Base-by-base conservation (phyloP, 2,888 invertebrate species). In the Tenodera sinensis region DNA sequence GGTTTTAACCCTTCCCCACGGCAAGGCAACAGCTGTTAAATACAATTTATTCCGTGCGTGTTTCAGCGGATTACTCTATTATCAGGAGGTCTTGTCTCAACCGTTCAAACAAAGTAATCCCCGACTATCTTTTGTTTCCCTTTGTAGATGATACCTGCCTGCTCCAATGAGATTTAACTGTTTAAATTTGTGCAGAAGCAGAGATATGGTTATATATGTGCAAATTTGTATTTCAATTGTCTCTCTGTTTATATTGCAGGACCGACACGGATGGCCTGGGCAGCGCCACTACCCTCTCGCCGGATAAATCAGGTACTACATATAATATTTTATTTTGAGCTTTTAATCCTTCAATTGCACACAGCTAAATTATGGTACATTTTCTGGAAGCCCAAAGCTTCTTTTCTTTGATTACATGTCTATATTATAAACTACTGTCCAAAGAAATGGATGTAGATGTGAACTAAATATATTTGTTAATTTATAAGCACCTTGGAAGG, bases 291-390 rank as follows among this genome's bases (percentile, higher is more conserved):
- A 88, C 89, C 30, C 82, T 88, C 6, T 82, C 90, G 15, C 83
- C 87, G 2, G 90, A 89, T 81, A 85, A 88, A 83, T 47, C 89
- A 82, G 90, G 90, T 90, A 87, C 87, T 71, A 71, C 20, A 20
- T 42, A 42, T 42, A 42, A 34, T 4, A 6, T 8, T 34, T 42
- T 42, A 42, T 42, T 42, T 42, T 12, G 42, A 34, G 34, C 12
- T 12, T 6, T 12, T 42, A 12, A 12, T 42, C 9, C 34, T 34
- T 7, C 42, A 12, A 42, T 42, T 12, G 9, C 9, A 42, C 12
- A 42, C 12, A 42, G 42, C 12, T 42, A 42, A 42, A 42, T 42
- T 12, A 12, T 42, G 12, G 3, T 42, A 0, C 12, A 9, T 42
- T 42, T 42, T 42, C 42, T 42, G 12, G 12, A 42, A 42, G 42